Evolutionary conservation across 2,888 invertebrate species (phyloP).

Genomic region (Pristionchus arcanus): DNA sequence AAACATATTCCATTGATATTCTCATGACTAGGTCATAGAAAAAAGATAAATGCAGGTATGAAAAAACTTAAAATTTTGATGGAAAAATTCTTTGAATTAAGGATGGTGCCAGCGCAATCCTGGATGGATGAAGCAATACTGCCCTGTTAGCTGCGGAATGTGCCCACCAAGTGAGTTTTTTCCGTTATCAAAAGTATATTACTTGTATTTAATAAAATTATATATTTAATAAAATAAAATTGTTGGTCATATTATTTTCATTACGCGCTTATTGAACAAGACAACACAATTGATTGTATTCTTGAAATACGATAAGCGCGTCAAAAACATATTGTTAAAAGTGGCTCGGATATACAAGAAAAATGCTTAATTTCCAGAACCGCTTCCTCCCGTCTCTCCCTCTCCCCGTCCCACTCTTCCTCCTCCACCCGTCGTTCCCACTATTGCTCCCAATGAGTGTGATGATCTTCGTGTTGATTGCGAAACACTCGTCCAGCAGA

Average conservation of each 20-base stretch:
- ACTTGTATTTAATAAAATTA: too few relatives aligned
- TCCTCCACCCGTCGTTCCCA: conserved; percentile 58
- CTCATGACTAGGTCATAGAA: background rate
- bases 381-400: background rate
- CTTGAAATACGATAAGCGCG: too few relatives aligned
- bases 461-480: conserved; percentile 78
- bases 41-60: too few relatives aligned
- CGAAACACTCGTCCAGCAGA: conserved; percentile 63
- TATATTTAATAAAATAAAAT: background rate
- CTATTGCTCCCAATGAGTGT: conserved; percentile 64
- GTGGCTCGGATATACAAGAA: too few relatives aligned
- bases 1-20: background rate
- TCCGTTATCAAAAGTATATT: too few relatives aligned
- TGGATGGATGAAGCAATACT: conserved; percentile 76
- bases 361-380: background rate
- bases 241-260: too few relatives aligned
- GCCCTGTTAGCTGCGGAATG: conserved; percentile 73
- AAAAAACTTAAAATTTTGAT: background rate
- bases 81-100: conserved; percentile 51
- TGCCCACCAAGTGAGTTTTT: conserved; percentile 64
- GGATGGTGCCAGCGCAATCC: conserved; percentile 78
- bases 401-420: conserved; percentile 57
- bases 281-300: too few relatives aligned
- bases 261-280: too few relatives aligned
- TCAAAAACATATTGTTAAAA: too few relatives aligned